Evolutionary conservation across 1,140 invertebrate genomes (phyloP), one percentile per base, ranked within the genome.

Genomic region (Sarcophaga bullata): DNA sequence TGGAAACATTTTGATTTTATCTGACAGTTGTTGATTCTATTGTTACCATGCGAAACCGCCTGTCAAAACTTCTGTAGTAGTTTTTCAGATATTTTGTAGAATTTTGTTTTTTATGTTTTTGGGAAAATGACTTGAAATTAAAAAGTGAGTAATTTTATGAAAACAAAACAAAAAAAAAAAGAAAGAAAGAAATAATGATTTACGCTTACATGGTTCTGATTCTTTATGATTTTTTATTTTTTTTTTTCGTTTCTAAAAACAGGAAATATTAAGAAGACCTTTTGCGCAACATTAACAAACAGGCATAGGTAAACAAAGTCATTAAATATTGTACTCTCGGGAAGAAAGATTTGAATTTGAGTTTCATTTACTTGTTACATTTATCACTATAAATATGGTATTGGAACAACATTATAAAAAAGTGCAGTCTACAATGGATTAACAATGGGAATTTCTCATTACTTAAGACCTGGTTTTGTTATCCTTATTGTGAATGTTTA

Each of bases 1-100:
- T 13, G 54, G 3, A 58, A n/a, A n/a, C 6, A 58, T 58, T 68
- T 68, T 68, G 62, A 68, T 68, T 68, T 68, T 68, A 68, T 68
- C 62, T 68, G 62, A 68, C 62, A 68, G 62, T 68, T 68, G 62
- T 25, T 68, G 62, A 68, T 68, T n/a, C 10, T 25, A 19, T 68
- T 68, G 62, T 68, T 68, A 68, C 62, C 62, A 68, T 68, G 62
- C 19, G 62, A 68, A 68, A 68, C 62, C 62, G 62, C 62, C 62
- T 68, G 62, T 68, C 62, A 68, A 68, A 68, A 68, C 62, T 68
- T 9, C n/a, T 68, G 17, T n/a, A 37, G 4, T 25, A 19, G 6
- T 19, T 68, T 68, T 68, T 68, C 54, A 15, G 4, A 25, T 68
- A 19, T 6, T 68, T 68, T 17, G 6, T 68, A 5, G 6, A n/a